Conservation (phyloP, 2,888 invertebrate genomes). For the Hymenopus coronatus region DNA sequence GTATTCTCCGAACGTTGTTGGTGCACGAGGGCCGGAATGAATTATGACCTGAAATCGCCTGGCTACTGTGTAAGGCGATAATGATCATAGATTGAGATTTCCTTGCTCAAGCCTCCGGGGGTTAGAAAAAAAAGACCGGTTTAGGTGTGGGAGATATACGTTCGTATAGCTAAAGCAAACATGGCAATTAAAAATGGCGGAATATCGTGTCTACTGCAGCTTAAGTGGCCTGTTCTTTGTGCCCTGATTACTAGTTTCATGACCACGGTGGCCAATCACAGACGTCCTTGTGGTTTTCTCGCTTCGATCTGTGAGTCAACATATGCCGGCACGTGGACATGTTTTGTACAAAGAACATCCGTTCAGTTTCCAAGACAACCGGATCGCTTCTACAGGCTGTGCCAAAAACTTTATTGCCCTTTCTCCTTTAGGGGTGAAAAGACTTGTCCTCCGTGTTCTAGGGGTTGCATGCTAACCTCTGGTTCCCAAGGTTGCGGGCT, state of each 20-base stretch:
- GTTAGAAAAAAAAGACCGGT: not conserved
- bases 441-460: too few species aligned
- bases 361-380: too few species aligned
- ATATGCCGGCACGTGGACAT: not conserved
- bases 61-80: not conserved
- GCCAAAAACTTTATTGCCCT: too few species aligned
- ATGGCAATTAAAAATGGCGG: not conserved
- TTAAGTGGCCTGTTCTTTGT: not conserved
- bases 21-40: not conserved
- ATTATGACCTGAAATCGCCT: not conserved
- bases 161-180: not conserved
- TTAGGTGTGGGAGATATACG: not conserved
- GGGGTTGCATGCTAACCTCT: too few species aligned
- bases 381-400: too few species aligned
- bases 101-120: not conserved
- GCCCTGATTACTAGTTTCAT: not conserved
- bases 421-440: too few species aligned
- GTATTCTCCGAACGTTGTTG: too few species aligned
- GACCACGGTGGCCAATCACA: not conserved
- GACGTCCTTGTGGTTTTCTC: not conserved
- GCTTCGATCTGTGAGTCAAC: not conserved
- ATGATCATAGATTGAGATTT: not conserved
- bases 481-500: too few species aligned
- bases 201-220: not conserved
- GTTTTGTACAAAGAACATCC: not conserved